These are phyloP conservation scores for Unio pictorum DNA, from an alignment of 2,888 invertebrate species.

Conservation along the genomic window DNA sequence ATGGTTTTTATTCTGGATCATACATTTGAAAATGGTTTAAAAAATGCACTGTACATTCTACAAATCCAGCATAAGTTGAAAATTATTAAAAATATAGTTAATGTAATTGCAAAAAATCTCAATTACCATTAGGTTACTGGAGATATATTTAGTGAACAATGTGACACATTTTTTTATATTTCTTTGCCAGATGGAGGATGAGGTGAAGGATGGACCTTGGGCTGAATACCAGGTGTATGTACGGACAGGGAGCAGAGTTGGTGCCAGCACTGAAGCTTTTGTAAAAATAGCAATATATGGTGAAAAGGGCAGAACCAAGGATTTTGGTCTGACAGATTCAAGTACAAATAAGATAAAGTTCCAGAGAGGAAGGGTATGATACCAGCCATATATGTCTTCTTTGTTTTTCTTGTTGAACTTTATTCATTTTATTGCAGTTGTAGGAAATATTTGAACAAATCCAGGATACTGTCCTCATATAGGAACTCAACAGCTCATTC, in stretches of 20 bases:
- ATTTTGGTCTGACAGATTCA: slow-evolving; percentile 58
- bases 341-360: slow-evolving; percentile 65
- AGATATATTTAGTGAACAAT: background rate
- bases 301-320: slow-evolving; percentile 64
- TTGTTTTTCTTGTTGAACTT: background rate
- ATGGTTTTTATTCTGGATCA: too few relatives aligned
- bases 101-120: background rate
- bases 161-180: background rate
- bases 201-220: slow-evolving; percentile 51
- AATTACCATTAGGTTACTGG: background rate
- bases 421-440: background rate
- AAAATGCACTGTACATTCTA: too few relatives aligned
- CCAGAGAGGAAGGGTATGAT: slow-evolving; percentile 65
- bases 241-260: slow-evolving; percentile 60
- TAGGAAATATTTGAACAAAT: background rate
- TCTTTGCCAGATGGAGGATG: slow-evolving; percentile 51
- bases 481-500: too few relatives aligned
- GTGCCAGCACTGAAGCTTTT: slow-evolving; percentile 65
- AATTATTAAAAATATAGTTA: background rate
- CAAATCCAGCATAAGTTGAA: background rate
- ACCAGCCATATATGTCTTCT: background rate
- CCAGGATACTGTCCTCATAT: too few relatives aligned
- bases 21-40: too few relatives aligned
- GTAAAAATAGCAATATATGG: slow-evolving; percentile 65
- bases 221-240: slow-evolving; percentile 64